These are phyloP conservation scores for Melanotaenia trifasciata DNA, from an alignment of 2,797 vertebrate species.

Conservation along the genomic window DNA sequence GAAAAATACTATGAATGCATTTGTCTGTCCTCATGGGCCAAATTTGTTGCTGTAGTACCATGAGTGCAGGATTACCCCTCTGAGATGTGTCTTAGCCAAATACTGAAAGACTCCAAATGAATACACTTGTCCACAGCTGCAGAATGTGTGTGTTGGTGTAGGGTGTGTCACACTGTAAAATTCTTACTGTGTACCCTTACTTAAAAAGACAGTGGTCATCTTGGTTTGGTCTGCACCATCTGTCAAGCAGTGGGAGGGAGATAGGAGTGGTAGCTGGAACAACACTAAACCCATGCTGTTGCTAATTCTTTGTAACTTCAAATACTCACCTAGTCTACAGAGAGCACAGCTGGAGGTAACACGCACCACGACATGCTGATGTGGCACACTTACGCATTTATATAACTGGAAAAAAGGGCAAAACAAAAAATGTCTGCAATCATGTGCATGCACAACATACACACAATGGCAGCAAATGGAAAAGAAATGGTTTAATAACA, in stretches of 20 bases:
- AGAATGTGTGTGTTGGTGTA: constrained; percentile 28
- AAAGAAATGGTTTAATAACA: constrained; percentile 39
- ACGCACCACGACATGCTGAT: constrained; percentile 22
- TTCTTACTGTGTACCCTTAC: constrained; percentile 43
- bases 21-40: constrained; percentile 6
- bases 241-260: constrained; percentile 51
- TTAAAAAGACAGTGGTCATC: constrained; percentile 57
- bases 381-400: constrained; percentile 29
- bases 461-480: constrained; percentile 38
- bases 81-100: constrained; percentile 14
- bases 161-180: constrained; percentile 55
- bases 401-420: constrained; percentile 17
- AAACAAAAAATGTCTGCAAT: constrained; percentile 20
- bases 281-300: constrained; percentile 36
- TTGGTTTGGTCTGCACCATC: constrained; percentile 59
- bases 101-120: constrained; percentile 31
- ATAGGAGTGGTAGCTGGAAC: constrained; percentile 32
- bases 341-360: constrained; percentile 48
- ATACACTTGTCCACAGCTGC: constrained; percentile 44
- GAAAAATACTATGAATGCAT: constrained; percentile 9
- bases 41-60: constrained; percentile 43
- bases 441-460: constrained; percentile 3
- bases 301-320: constrained; percentile 61
- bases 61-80: constrained; percentile 36
- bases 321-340: constrained; percentile 55